Evolutionary conservation across 2,888 invertebrate genomes (phyloP).

Genomic region (Oligia fasciuncula): DNA sequence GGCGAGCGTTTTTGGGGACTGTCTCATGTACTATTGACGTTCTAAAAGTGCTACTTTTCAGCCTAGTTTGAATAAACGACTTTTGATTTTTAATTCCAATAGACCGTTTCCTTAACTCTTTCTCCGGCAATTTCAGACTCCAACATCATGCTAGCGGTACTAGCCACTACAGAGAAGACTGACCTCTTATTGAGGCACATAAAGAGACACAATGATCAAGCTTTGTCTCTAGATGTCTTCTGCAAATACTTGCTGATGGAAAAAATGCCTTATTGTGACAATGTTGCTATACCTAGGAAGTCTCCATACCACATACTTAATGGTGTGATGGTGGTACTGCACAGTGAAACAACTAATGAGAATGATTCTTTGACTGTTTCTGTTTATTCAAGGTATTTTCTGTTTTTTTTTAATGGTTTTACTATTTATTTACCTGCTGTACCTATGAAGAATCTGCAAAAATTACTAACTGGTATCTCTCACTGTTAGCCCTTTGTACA

Average conservation of each 20-base stretch:
- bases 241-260: slow-evolving; percentile 77
- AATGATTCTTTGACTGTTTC: slow-evolving; percentile 62
- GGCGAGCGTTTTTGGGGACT: no score
- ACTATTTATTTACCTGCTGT: background rate
- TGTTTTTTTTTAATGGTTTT: background rate
- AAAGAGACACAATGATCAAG: slow-evolving; percentile 54
- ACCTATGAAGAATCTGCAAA: background rate
- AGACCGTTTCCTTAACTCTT: background rate
- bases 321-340: slow-evolving; percentile 77
- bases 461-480: background rate
- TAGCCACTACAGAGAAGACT: slow-evolving; percentile 76
- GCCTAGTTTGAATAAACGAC: no score
- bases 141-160: slow-evolving; percentile 71
- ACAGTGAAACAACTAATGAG: slow-evolving; percentile 47
- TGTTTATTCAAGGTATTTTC: slow-evolving; percentile 78
- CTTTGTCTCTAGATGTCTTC: slow-evolving; percentile 71
- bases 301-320: slow-evolving; percentile 80
- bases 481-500: background rate
- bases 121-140: slow-evolving; percentile 68
- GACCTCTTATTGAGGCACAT: slow-evolving; percentile 75
- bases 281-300: slow-evolving; percentile 74
- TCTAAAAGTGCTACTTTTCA: no score
- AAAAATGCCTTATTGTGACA: slow-evolving; percentile 61
- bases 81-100: no score
- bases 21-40: no score